Evolutionary conservation across 1,140 invertebrate genomes (phyloP).

Genomic region (Pantala flavescens): DNA sequence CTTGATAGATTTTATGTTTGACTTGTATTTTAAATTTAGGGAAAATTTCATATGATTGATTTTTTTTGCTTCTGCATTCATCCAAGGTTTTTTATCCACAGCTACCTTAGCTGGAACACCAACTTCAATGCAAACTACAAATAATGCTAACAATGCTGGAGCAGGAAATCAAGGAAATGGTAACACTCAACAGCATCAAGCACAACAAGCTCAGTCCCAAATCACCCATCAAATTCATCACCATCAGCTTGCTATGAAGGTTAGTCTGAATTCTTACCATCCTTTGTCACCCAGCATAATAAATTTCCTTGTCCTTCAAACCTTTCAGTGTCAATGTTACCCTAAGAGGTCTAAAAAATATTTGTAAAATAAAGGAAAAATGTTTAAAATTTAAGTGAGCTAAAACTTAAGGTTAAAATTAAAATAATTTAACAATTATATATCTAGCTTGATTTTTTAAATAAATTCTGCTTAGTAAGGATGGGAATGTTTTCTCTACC

Average conservation of each 20-base stretch:
- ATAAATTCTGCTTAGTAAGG: too few species aligned
- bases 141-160: not conserved
- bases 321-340: too few species aligned
- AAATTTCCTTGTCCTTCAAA: not conserved
- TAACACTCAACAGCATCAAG: not conserved
- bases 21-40: not conserved
- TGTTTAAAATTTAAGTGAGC: too few species aligned
- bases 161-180: constrained; percentile 8
- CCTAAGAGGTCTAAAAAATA: too few species aligned
- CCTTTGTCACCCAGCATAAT: constrained; percentile 14
- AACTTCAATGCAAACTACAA: not conserved
- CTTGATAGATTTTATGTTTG: constrained; percentile 19
- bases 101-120: not conserved
- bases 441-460: too few species aligned
- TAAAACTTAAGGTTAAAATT: too few species aligned
- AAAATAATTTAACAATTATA: too few species aligned
- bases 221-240: constrained; percentile 11
- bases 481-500: too few species aligned
- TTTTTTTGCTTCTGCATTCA: not conserved
- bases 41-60: not conserved
- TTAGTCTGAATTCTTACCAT: constrained; percentile 13
- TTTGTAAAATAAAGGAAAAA: too few species aligned
- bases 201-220: constrained; percentile 21
- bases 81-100: constrained; percentile 27
- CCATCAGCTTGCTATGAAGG: not conserved